phyloP scores from a whole-genome alignment of 2,888 invertebrate genomes.

The Tiphia femorata region DNA sequence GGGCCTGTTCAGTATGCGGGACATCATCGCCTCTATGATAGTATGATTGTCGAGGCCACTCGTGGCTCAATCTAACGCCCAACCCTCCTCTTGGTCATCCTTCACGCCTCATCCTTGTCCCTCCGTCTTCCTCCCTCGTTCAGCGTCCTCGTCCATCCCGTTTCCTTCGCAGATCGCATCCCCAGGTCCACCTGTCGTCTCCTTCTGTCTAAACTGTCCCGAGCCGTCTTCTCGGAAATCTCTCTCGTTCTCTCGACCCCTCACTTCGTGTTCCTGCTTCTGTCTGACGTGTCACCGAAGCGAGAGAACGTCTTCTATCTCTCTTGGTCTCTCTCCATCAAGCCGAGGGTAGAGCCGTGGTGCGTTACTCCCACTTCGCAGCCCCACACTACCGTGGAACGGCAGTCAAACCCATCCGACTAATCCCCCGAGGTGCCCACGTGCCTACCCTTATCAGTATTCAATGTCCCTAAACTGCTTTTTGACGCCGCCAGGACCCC shows the following conservation, averaged over 20 bases:
- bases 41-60: constrained; percentile 57
- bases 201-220: background rate
- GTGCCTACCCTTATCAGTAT: constrained; percentile 50
- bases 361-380: too few relatives aligned
- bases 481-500: constrained; percentile 44
- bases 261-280: background rate
- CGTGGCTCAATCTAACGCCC: constrained; percentile 43
- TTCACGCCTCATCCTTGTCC: background rate
- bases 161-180: background rate
- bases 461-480: constrained; percentile 52
- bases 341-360: background rate
- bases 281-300: constrained; percentile 2
- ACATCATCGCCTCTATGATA: constrained; percentile 58
- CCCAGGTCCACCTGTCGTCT: background rate
- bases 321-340: background rate
- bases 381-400: background rate
- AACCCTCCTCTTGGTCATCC: constrained; percentile 1
- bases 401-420: constrained; percentile 39
- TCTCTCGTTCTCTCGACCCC: background rate
- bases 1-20: constrained; percentile 57
- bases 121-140: constrained; percentile 17
- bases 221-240: background rate
- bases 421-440: constrained; percentile 40
- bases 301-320: background rate
- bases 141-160: background rate